Base-by-base conservation (phyloP, 2,888 invertebrate species). In the Drosophila gaucha region DNA sequence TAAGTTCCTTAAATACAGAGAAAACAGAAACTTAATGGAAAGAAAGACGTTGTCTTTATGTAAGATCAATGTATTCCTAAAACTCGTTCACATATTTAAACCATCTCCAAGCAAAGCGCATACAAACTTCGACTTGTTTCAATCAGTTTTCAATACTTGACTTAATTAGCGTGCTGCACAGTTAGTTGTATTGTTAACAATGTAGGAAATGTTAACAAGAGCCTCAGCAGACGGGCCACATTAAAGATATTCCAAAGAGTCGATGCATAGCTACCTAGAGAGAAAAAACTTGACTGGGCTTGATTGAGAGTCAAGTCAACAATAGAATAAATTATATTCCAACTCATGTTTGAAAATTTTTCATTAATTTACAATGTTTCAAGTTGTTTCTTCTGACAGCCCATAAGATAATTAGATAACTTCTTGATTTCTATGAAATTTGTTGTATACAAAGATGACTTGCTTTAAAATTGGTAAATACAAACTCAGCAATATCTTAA, bases 121-220 rank as follows among this genome's bases (percentile, higher is more conserved):
- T 65, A 10, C 22, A 9, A 22, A 9, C 16, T 31, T 26, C 62
- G 54, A 16, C 54, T 33, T 28, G 26, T 14, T 26, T 47, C 16
- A 18, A 3, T 16, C 5, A 22, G n/a, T 12, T 33, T 33, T n/a
- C 6, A 38, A n/a, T 33, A 22, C 36, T 44, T 10, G 36, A 52
- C 43, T 49, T 57, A 52, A 65, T 67, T 67, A 65, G 43, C 65
- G 31, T 43, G 39, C 47, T 47, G 35, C 46, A 47, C 44, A 50
- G 64, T 46, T 63, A 50, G 28, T 30, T 33, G 33, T 38, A 44
- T 54, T 44, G 31, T 28, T 49, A 31, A 38, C 41, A 36, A 43
- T 16, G 24, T 14, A 50, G 50, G 18, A 56, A 63, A 47, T 54
- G 47, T 67, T 41, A 22, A 47, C 38, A 52, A 30, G 38, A 28